Evolutionary conservation across 2,113 vertebrate species (phyloP), one percentile per base, ranked within the genome.

Genomic region (Catharus minimus): DNA sequence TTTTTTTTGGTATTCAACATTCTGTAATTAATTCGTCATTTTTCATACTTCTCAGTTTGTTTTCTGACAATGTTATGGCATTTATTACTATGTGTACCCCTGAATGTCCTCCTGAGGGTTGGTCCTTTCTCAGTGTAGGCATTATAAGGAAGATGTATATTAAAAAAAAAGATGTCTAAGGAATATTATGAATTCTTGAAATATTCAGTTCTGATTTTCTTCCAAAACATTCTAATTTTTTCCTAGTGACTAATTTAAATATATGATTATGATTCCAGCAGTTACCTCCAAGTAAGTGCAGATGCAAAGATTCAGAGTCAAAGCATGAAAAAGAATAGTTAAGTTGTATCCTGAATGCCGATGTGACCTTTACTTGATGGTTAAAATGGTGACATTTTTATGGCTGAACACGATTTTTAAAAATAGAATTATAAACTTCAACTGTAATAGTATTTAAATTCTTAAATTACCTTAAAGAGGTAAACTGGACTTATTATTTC

Each of bases 331-430:
- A 95, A 94, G 83, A 60, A 83, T 86, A 92, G 77, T 86, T 88
- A 94, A 90, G 53, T 74, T 95, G 68, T 86, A 90, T 94, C 88
- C 57, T 90, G 86, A 90, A 94, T 92, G 80, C 73, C 38, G 7
- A 78, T 90, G 57, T 95, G 88, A 94, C 93, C 90, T 95, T 95
- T 96, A 52, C 86, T 74, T 95, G 88, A 90, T 88, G 88, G 82
- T 57, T 93, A 33, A 92, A 95, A 95, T 92, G 57, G 94, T 95
- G 92, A 91, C 80, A 93, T 95, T 80, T 92, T 95, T 39, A 95
- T 94, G 94, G 65, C 87, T 91, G 81, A 88, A 90, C 90, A 95
- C 55, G 90, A 27, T 75, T 94, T 88, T 90, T n/a, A 92, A 93
- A 95, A 91, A 81, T 36, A 86, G 79, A 94, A 92, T 93, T 86